Evolutionary conservation across 2,797 vertebrate species (phyloP), one percentile per base, ranked within the genome.

Genomic region (Eidolon dupreanum): DNA sequence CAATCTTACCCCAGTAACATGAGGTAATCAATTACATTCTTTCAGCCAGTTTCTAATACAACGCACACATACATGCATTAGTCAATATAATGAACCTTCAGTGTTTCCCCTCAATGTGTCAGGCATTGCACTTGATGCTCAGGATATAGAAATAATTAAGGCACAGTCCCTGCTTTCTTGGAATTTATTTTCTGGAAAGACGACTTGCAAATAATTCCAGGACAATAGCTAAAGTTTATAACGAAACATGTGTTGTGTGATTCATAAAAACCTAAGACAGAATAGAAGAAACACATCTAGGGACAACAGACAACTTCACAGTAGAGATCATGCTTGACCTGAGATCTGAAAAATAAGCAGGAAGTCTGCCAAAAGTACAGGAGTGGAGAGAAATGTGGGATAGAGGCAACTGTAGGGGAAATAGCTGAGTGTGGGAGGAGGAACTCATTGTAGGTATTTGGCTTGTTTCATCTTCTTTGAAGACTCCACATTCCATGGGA

Each of bases 21-120:
- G 82, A 87, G 31, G n/a, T n/a, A 96, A 89, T 46, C 22, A 65
- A 71, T 78, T 63, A 57, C 65, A n/a, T 83, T 74, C 57, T 77
- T 81, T 95, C 83, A 88, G 38, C 46, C 38, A 78, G 20, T 61
- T 13, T 65, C 26, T 59, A 96, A 66, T 12, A 81, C 3, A 86
- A 61, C 11, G 66, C 46, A 55, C n/a, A 59, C 13, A 38, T 75
- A 55, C 49, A 36, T 24, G 28, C 41, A 13, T 31, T 33, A 63
- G 41, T 95, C 63, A 63, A 26, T 38, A n/a, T 31, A 79, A 74
- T 31, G 41, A 77, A 68, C 31, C 28, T 75, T 41, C 19, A n/a
- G 31, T 55, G 36, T 78, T 28, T 49, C n/a, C 65, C 46, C 77
- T 84, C 43, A 70, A 65, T 68, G 41, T 33, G 57, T 71, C 73